These are phyloP conservation scores for Pseudorhiza aurosa DNA, from an alignment of 30 jellyfish, hydroid and myxozoan genomes.

Conservation along the genomic window DNA sequence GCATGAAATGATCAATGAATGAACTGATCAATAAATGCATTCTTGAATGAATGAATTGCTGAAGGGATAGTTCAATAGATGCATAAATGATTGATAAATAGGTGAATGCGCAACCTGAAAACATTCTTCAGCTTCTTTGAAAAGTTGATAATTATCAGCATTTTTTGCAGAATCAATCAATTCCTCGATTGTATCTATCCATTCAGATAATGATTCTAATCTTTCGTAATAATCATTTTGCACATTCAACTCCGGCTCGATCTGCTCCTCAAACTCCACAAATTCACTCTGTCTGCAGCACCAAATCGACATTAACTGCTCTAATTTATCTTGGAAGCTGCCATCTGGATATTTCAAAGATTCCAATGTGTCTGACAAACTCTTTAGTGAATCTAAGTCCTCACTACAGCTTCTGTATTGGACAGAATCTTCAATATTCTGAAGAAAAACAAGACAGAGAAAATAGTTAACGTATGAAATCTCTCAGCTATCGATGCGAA, in stretches of 20 bases:
- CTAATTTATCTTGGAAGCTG: slow-evolving; percentile 45
- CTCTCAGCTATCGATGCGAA: too few species aligned
- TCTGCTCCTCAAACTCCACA: slow-evolving; percentile 69
- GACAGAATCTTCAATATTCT: slow-evolving; percentile 47
- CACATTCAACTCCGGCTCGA: slow-evolving; percentile 74
- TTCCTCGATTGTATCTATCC: slow-evolving; percentile 90
- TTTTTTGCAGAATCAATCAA: slow-evolving; percentile 65
- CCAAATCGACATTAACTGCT: slow-evolving; percentile 57
- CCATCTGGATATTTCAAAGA: slow-evolving; percentile 60
- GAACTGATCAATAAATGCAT: too few species aligned
- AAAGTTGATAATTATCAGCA: slow-evolving; percentile 68
- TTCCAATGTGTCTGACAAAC: slow-evolving; percentile 45
- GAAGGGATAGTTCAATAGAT: too few species aligned
- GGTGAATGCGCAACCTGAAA: too few species aligned
- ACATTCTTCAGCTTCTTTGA: slow-evolving; percentile 83
- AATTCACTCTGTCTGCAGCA: slow-evolving; percentile 59
- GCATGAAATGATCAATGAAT: too few species aligned
- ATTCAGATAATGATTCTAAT: slow-evolving; percentile 77
- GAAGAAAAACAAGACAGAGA: not conserved
- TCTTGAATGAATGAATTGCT: too few species aligned
- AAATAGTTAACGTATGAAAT: too few species aligned
- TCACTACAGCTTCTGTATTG: slow-evolving; percentile 26
- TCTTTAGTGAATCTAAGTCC: slow-evolving; percentile 47
- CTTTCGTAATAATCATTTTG: slow-evolving; percentile 87
- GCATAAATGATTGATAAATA: too few species aligned